Evolutionary conservation across 2,797 vertebrate genomes (phyloP).

Genomic region (Fistularia commersonii): DNA sequence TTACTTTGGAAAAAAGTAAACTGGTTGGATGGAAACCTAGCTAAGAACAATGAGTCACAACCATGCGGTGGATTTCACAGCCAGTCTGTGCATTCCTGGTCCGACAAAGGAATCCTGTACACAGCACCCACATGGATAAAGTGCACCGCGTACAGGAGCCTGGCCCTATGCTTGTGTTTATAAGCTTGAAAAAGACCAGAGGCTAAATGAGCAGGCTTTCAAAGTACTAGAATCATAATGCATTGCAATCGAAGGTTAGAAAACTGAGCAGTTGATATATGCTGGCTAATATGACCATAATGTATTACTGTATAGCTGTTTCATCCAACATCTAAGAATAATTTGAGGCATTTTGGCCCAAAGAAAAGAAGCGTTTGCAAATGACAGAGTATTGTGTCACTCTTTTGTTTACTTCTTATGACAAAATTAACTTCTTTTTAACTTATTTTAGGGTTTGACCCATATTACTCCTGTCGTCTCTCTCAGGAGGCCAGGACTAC

Average conservation of each 20-base stretch:
- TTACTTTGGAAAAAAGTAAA: conserved; percentile 27
- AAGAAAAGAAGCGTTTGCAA: conserved; percentile 8
- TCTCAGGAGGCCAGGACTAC: background rate
- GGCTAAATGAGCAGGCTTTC: conserved; percentile 8
- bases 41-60: conserved; percentile 62
- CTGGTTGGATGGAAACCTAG: conserved; percentile 63
- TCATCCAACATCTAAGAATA: conserved; percentile 2
- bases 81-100: conserved; percentile 67
- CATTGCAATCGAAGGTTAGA: background rate
- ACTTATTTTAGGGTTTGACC: background rate
- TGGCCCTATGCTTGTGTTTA: conserved; percentile 14
- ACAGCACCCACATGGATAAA: conserved; percentile 50
- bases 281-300: conserved; percentile 4
- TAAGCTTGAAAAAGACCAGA: conserved; percentile 27
- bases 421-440: background rate
- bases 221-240: conserved; percentile 16
- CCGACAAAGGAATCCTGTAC: conserved; percentile 66
- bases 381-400: background rate
- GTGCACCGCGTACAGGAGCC: conserved; percentile 31
- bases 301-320: conserved; percentile 7
- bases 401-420: background rate
- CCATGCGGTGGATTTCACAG: conserved; percentile 66
- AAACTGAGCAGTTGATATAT: conserved; percentile 2
- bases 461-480: conserved; percentile 1
- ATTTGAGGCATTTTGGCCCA: background rate